phyloP scores from a whole-genome alignment of 2,797 vertebrate species.

The Xyrichtys novacula region DNA sequence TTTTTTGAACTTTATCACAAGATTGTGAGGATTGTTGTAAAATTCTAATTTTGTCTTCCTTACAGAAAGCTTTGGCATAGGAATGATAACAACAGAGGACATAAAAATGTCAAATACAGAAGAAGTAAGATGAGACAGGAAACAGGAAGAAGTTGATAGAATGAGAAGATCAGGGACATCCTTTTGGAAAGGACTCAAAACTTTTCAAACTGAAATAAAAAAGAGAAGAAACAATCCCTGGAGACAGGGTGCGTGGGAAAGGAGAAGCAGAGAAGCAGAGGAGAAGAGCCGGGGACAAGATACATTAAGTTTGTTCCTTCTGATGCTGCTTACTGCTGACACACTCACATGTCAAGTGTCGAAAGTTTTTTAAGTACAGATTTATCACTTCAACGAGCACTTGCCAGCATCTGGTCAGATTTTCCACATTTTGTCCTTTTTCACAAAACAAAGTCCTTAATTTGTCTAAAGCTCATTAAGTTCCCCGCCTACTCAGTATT shows the following conservation, averaged over 20 bases:
- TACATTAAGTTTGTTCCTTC: conserved; percentile 7
- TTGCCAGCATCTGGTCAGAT: conserved; percentile 23
- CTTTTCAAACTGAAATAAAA: conserved; percentile 16
- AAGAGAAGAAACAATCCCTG: background rate
- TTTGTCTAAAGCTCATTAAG: conserved; percentile 5
- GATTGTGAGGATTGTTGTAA: too few species aligned
- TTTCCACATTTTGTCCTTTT: background rate
- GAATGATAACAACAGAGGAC: conserved; percentile 4
- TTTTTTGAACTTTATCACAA: too few species aligned
- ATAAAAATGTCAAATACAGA: conserved; percentile 10
- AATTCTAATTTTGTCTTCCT: too few species aligned
- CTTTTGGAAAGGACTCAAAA: conserved; percentile 15
- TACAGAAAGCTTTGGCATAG: too few species aligned
- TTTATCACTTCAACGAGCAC: background rate
- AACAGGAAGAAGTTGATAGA: background rate
- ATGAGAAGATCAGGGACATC: conserved; percentile 9
- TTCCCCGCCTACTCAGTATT: background rate
- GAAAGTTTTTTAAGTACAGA: conserved; percentile 13
- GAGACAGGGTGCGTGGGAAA: background rate
- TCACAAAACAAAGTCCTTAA: background rate
- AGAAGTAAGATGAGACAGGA: conserved; percentile 13
- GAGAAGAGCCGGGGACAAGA: background rate
- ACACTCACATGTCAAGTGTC: background rate
- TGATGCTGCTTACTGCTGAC: conserved; percentile 9
- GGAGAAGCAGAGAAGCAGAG: conserved; percentile 10